phyloP scores from a whole-genome alignment of 30 jellyfish, hydroid and myxozoan genomes.

The Haliclystus octoradiatus region DNA sequence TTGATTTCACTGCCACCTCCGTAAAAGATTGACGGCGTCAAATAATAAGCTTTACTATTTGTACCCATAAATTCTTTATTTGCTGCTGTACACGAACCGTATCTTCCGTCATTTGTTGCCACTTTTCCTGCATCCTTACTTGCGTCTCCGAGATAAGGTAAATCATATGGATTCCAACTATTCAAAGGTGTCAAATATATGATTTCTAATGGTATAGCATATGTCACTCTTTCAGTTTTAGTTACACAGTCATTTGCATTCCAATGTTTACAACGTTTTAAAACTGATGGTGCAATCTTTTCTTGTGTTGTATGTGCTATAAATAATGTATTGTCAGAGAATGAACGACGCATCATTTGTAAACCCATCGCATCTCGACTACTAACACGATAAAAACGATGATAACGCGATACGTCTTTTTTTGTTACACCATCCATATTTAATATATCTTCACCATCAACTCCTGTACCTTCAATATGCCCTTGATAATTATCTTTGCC shows the following conservation, averaged over 20 bases:
- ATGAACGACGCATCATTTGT: slow-evolving; percentile 8
- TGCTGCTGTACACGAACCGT: slow-evolving; percentile 45
- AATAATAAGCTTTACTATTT: slow-evolving; percentile 5
- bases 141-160: slow-evolving; percentile 32
- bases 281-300: slow-evolving; percentile 3
- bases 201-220: slow-evolving; percentile 24
- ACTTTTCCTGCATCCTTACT: slow-evolving; percentile 23
- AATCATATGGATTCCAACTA: slow-evolving; percentile 13
- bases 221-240: slow-evolving; percentile 3
- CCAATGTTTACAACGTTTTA: not conserved
- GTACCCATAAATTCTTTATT: slow-evolving; percentile 9
- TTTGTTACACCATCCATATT: slow-evolving; percentile 28
- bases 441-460: slow-evolving; percentile 43
- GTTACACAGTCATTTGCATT: not conserved
- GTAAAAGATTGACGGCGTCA: slow-evolving; percentile 13
- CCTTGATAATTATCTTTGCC: slow-evolving; percentile 83
- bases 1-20: slow-evolving; percentile 5
- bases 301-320: slow-evolving; percentile 30
- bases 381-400: slow-evolving; percentile 27
- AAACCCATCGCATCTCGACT: slow-evolving; percentile 90
- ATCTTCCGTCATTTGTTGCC: slow-evolving; percentile 39
- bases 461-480: slow-evolving; percentile 37
- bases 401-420: slow-evolving; percentile 52
- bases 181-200: slow-evolving; percentile 14
- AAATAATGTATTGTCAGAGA: slow-evolving; percentile 18